Conservation (phyloP, 2,888 invertebrate genomes). For the Standfussiana lucernea region DNA sequence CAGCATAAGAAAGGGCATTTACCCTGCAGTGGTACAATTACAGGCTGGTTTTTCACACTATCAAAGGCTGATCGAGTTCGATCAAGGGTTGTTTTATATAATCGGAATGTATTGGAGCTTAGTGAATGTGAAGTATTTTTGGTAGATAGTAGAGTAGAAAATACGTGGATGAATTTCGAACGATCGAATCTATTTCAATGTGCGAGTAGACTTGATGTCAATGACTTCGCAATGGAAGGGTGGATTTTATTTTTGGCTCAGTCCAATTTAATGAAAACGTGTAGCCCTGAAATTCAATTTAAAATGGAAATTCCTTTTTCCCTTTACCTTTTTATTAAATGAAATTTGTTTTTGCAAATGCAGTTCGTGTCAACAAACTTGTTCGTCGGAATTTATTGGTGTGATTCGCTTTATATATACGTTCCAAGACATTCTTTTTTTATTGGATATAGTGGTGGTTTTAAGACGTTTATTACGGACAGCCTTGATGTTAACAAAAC, state of each 20-base stretch:
- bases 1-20: not conserved
- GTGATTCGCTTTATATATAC: not conserved
- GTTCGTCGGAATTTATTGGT: conserved; percentile 14
- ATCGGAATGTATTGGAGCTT: conserved; percentile 37
- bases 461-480: not conserved
- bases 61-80: conserved; percentile 26
- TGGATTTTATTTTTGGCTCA: conserved; percentile 44
- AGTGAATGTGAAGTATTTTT: conserved; percentile 46
- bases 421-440: not conserved
- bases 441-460: not conserved
- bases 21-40: not conserved
- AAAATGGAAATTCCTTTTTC: conserved; percentile 39
- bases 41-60: not conserved
- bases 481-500: too few relatives aligned
- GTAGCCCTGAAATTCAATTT: conserved; percentile 42
- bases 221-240: conserved; percentile 36
- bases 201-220: conserved; percentile 46
- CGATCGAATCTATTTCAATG: conserved; percentile 45
- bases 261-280: conserved; percentile 48
- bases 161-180: conserved; percentile 54
- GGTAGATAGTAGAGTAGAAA: conserved; percentile 26
- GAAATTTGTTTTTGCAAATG: conserved; percentile 26
- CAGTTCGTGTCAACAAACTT: conserved; percentile 23
- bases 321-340: conserved; percentile 31
- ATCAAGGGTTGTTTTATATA: conserved; percentile 37